These are phyloP conservation scores for Monodelphis domestica DNA, from an alignment of 2,797 vertebrate species.

Conservation along the genomic window DNA sequence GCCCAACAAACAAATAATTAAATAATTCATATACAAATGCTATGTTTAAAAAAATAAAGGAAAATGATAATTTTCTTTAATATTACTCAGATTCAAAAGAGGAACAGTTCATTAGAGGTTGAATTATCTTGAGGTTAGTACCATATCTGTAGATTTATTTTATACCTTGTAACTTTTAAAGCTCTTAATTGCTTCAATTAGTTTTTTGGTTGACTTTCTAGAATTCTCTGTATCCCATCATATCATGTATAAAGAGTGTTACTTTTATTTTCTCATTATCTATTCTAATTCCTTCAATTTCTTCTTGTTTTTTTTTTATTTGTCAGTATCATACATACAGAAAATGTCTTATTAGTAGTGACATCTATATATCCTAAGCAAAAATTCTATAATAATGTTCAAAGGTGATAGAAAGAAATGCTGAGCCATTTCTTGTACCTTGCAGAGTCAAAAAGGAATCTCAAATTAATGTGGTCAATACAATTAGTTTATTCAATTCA, in stretches of 20 bases:
- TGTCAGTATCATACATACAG: neutral
- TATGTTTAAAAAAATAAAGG: neutral
- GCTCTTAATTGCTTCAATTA: too few relatives aligned
- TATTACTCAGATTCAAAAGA: neutral
- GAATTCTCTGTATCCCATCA: too few relatives aligned
- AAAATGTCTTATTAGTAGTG: neutral
- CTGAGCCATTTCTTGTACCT: neutral
- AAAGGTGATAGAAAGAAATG: neutral
- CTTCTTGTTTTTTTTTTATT: too few relatives aligned
- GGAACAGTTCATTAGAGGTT: neutral
- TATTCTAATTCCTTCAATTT: too few relatives aligned
- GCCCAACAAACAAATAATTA: neutral
- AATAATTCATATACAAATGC: neutral
- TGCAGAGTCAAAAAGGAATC: neutral
- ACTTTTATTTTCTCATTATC: neutral
- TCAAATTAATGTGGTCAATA: neutral
- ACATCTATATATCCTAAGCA: neutral
- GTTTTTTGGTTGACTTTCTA: too few relatives aligned
- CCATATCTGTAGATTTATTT: too few relatives aligned
- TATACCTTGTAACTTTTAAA: too few relatives aligned
- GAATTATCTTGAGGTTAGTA: neutral
- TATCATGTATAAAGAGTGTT: neutral
- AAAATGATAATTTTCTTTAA: neutral
- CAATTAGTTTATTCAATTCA: neutral
- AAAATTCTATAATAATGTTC: neutral